Evolutionary conservation across 2,113 vertebrate species (phyloP).

Genomic region (Chauna torquata): DNA sequence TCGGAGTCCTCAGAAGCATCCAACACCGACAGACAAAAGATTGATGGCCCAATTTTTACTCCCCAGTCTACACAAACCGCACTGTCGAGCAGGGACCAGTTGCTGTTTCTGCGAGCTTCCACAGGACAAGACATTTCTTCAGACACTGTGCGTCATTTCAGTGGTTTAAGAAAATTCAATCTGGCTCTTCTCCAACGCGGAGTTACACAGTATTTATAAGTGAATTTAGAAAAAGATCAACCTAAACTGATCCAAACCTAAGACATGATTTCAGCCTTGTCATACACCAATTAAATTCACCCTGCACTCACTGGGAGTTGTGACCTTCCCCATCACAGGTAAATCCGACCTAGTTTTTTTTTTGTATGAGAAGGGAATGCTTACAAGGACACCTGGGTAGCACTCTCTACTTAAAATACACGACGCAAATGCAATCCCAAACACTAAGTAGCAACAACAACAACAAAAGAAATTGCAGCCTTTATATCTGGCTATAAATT

Average conservation of each 20-base stretch:
- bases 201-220: background rate
- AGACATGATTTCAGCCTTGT: conserved; percentile 26
- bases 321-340: background rate
- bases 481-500: background rate
- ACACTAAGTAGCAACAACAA: background rate
- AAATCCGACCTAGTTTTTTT: background rate
- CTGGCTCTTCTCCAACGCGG: background rate
- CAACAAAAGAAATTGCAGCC: background rate
- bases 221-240: background rate
- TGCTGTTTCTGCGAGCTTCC: background rate
- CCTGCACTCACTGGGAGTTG: background rate
- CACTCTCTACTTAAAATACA: conserved; percentile 20
- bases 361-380: background rate
- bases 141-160: background rate
- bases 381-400: conserved; percentile 29
- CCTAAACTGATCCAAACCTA: background rate
- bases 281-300: conserved; percentile 4
- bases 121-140: background rate
- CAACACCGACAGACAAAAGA: background rate
- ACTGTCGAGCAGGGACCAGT: background rate
- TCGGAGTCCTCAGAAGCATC: background rate
- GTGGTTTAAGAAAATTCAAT: background rate
- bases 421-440: background rate
- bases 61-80: accelerated
- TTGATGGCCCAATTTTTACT: background rate